Evolutionary conservation across 2,797 vertebrate species (phyloP), one percentile per base, ranked within the genome.

Genomic region (Nasua narica): DNA sequence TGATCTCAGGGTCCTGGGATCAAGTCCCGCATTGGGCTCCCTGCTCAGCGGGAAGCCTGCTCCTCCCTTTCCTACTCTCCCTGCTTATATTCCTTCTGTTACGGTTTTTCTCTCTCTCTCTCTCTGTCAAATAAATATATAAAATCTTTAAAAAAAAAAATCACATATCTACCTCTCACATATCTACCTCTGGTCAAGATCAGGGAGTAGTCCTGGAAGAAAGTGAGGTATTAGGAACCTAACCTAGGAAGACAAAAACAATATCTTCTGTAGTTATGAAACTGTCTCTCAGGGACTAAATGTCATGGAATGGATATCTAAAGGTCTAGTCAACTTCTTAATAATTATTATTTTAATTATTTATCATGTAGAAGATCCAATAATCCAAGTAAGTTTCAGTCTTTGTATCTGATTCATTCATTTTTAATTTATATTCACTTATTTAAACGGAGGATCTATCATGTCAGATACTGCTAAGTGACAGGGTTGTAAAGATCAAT

Each of bases 261-360:
- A 8, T n/a, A 54, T 60, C 48, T 70, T 37, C 54, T 62, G 13
- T 11, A 72, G n/a, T 69, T 81, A 46, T 16, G 50, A 67, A 88
- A 69, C 16, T 86, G 23, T 76, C 23, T 67, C 14, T 58, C 18
- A 76, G 76, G 85, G 32, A 86, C 16, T n/a, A 81, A 77, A 35
- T 11, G 32, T 89, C 18, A 76, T 70, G 29, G 60, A 82, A 43
- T 76, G 69, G 32, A 32, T 18, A 79, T 58, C n/a, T 58, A 19
- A 97, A 91, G 19, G 46, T 25, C 27, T 48, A 56, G 58, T 89
- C 65, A 89, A 48, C 37, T 69, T 94, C 46, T 72, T 62, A 90
- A 77, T 32, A n/a, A 82, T 77, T 94, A 23, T 79, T 94, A 70
- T 95, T 94, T 86, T 82, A 69, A 50, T 58, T 76, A 60, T 35